Percentiles rank a stretch among this genome's conserved stretches.
Conservation (phyloP, 2,797 vertebrate genomes). For the Phrynocephalus guinanensis region DNA sequence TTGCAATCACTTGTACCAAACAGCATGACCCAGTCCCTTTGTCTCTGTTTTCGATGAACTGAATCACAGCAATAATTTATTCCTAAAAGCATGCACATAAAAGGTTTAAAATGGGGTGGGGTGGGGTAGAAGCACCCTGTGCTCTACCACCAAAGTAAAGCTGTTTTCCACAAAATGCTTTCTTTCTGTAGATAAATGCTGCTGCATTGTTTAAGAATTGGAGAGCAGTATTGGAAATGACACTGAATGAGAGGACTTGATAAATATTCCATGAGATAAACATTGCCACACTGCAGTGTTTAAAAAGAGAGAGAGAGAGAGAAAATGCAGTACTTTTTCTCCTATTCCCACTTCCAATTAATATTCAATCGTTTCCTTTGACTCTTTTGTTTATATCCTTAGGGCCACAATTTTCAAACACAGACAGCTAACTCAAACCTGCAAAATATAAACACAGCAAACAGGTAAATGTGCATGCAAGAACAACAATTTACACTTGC, state of each 20-base stretch:
- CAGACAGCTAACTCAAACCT: constrained; percentile 50
- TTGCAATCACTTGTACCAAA: not conserved
- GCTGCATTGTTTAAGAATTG: not conserved
- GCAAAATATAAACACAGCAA: constrained; percentile 56
- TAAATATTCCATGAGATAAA: constrained; percentile 29
- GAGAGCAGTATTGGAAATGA: not conserved
- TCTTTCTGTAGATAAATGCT: not conserved
- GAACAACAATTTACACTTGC: constrained; percentile 70
- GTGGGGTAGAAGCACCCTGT: not conserved
- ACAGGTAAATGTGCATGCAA: constrained; percentile 68
- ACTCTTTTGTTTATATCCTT: constrained; percentile 44
- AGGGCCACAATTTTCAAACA: constrained; percentile 43
- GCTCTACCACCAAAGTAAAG: constrained; percentile 1
- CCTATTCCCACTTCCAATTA: constrained; percentile 40
- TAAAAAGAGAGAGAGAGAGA: not conserved
- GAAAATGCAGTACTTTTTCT: constrained; percentile 28
- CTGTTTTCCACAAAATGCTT: constrained; percentile 16
- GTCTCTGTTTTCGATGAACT: constrained; percentile 20
- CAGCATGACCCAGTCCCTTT: constrained; percentile 22
- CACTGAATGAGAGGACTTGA: constrained; percentile 17
- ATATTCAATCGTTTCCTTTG: constrained; percentile 16
- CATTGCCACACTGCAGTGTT: constrained; percentile 8
- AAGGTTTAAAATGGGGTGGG: not conserved
- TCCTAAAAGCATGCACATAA: constrained; percentile 19
- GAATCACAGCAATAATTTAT: not conserved